Evolutionary conservation across 2,888 invertebrate genomes (phyloP).

Genomic region (Eristalis pertinax): DNA sequence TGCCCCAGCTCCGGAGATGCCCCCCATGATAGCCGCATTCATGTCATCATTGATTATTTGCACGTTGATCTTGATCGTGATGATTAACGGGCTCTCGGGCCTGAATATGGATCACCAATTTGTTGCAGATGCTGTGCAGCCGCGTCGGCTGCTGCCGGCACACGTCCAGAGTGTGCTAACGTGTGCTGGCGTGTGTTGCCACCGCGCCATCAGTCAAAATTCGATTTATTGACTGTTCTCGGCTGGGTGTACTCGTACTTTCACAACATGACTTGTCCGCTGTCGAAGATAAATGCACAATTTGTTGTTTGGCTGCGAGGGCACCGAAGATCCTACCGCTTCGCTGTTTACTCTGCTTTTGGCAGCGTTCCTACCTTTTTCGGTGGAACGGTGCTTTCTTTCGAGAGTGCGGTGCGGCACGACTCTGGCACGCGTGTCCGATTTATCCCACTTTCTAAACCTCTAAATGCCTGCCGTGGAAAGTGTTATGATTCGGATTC

Average conservation of each 20-base stretch:
- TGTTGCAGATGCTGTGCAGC: conserved; percentile 22
- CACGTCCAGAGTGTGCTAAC: too few relatives aligned
- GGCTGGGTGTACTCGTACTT: conserved; percentile 35
- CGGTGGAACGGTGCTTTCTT: conserved; percentile 45
- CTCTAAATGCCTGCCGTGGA: conserved; percentile 17
- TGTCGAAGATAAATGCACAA: conserved; percentile 39
- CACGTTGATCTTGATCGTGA: conserved; percentile 44
- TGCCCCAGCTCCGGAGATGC: conserved; percentile 22
- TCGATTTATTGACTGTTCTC: conserved; percentile 46
- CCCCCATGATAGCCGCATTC: conserved; percentile 38
- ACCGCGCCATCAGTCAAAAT: conserved; percentile 54
- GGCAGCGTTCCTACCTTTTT: conserved; percentile 46
- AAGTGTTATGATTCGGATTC: conserved; percentile 45
- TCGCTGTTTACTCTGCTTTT: conserved; percentile 34
- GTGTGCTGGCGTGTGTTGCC: not conserved
- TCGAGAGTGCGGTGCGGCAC: not conserved
- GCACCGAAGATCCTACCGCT: conserved; percentile 23
- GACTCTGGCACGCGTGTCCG: not conserved
- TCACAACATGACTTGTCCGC: conserved; percentile 45
- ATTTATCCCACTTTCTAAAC: conserved; percentile 60
- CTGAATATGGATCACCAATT: conserved; percentile 49
- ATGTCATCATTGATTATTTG: conserved; percentile 57
- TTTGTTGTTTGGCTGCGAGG: conserved; percentile 13
- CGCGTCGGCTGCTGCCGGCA: not conserved
- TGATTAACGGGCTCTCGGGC: conserved; percentile 30